phyloP scores from a whole-genome alignment of 2,888 invertebrate genomes.

The Epirrhoe tristata region DNA sequence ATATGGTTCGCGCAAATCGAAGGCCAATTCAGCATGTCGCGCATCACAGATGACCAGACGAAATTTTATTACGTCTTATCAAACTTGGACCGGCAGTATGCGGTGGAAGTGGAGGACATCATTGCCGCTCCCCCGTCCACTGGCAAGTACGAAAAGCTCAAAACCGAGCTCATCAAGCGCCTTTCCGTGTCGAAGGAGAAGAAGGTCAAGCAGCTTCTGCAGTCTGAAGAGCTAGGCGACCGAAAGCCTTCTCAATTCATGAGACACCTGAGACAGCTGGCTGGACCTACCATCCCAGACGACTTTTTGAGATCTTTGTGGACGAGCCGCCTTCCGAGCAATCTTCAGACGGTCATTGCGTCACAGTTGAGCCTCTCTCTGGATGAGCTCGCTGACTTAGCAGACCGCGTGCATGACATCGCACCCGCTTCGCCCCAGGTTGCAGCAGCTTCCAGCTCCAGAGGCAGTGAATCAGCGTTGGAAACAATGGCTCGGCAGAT shows the following conservation, averaged over 20 bases:
- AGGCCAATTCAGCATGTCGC: constrained; percentile 5
- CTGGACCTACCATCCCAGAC: constrained; percentile 34
- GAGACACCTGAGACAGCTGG: constrained; percentile 31
- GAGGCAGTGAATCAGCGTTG: not conserved
- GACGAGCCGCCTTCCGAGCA: constrained; percentile 20
- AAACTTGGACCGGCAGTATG: constrained; percentile 10
- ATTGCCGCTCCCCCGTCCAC: not conserved
- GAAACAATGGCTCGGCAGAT: not conserved
- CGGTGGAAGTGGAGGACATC: constrained; percentile 21
- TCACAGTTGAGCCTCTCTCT: constrained; percentile 21
- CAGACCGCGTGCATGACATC: constrained; percentile 2
- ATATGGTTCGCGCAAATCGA: constrained; percentile 24
- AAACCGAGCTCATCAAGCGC: constrained; percentile 17
- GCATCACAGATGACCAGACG: constrained; percentile 8
- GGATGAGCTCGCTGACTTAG: constrained; percentile 1
- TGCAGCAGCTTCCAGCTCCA: not conserved
- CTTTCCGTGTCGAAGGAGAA: constrained; percentile 13
- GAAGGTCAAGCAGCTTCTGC: constrained; percentile 31
- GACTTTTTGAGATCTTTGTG: constrained; percentile 33
- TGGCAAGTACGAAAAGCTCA: not conserved
- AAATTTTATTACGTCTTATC: constrained; percentile 6
- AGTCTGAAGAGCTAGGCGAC: constrained; percentile 39
- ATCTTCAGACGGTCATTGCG: constrained; percentile 31
- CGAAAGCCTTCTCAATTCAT: constrained; percentile 42
- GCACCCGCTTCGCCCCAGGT: not conserved